Conservation (phyloP, 2,888 invertebrate genomes). For the Plebejus melissa region DNA sequence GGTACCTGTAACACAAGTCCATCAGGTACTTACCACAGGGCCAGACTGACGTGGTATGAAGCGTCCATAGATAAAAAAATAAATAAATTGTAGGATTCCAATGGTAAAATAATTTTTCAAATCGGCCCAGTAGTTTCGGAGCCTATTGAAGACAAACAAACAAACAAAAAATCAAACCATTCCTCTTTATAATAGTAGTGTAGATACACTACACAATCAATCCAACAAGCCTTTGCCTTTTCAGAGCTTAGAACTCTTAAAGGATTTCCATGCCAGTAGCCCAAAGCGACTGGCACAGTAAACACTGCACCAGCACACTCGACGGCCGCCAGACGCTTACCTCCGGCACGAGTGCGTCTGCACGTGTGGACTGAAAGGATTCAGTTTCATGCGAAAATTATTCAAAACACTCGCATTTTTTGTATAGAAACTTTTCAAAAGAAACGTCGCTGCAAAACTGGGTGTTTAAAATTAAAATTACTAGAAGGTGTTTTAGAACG, state of each 20-base stretch:
- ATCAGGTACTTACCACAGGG: no score
- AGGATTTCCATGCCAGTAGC: not conserved
- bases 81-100: no score
- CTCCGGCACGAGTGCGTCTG: slow-evolving; percentile 36
- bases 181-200: no score
- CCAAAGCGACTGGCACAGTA: not conserved
- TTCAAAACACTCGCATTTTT: slow-evolving; percentile 32
- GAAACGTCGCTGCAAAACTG: slow-evolving; percentile 12
- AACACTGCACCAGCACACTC: slow-evolving; percentile 45
- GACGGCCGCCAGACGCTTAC: slow-evolving; percentile 51
- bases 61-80: no score
- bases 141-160: no score
- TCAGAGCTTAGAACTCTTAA: not conserved
- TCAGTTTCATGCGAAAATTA: slow-evolving; percentile 43
- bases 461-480: slow-evolving; percentile 24
- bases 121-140: no score
- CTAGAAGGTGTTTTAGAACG: slow-evolving; percentile 6
- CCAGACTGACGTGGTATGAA: no score
- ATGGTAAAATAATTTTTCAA: no score
- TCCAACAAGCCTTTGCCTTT: no score
- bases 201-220: no score
- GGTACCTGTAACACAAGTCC: no score
- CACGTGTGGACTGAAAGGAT: slow-evolving; percentile 53
- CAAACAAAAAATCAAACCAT: no score
- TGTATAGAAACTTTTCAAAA: slow-evolving; percentile 26